phyloP scores from a whole-genome alignment of 2,797 vertebrate species.

The Ibycter americanus region DNA sequence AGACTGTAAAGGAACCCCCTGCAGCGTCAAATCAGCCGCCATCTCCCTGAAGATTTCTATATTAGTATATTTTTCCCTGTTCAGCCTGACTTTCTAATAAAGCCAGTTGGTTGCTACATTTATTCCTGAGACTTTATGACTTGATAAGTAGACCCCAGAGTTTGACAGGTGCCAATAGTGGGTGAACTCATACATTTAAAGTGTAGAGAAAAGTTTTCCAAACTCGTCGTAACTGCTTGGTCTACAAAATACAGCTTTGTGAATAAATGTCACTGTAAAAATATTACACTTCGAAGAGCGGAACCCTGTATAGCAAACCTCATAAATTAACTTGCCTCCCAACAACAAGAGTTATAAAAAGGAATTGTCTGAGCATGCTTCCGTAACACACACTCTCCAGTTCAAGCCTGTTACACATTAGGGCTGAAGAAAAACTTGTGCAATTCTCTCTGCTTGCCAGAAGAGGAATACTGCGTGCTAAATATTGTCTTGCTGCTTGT shows the following conservation, averaged over 20 bases:
- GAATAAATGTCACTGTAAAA: background rate
- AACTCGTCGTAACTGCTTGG: background rate
- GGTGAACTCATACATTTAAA: background rate
- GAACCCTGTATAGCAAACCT: background rate
- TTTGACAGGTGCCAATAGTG: background rate
- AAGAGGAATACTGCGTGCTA: background rate
- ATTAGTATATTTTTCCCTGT: background rate
- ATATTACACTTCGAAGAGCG: background rate
- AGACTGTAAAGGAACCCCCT: background rate
- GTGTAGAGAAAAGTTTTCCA: background rate
- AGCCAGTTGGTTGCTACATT: background rate
- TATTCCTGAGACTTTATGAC: background rate
- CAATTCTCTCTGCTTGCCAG: background rate
- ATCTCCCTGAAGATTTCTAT: background rate
- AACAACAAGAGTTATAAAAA: background rate
- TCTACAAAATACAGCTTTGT: background rate
- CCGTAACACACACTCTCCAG: background rate
- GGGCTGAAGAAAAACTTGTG: background rate
- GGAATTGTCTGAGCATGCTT: background rate
- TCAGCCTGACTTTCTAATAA: background rate
- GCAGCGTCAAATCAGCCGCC: background rate
- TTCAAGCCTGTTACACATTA: background rate
- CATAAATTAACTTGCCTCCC: background rate
- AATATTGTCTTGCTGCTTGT: background rate
- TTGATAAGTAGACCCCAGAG: rapidly evolving